phyloP scores from a whole-genome alignment of 2,113 vertebrate species.

The Carassius carassius region DNA sequence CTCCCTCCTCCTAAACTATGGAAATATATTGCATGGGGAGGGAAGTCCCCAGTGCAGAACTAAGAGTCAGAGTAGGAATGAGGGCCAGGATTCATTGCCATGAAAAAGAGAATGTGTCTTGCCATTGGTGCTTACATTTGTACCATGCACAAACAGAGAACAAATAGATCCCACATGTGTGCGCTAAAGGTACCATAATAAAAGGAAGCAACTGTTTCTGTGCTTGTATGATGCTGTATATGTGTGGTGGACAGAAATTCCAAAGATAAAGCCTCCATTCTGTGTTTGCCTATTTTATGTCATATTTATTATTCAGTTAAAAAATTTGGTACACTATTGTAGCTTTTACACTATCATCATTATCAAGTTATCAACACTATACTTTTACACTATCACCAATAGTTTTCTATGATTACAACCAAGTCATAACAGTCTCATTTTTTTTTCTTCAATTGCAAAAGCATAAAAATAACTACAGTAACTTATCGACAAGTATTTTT shows the following conservation, averaged over 20 bases:
- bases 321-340: background rate
- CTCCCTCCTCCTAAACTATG: slow-evolving; percentile 17
- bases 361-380: background rate
- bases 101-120: slow-evolving; percentile 47
- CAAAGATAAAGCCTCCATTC: background rate
- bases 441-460: background rate
- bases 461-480: background rate
- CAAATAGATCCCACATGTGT: slow-evolving; percentile 40
- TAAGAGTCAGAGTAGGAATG: background rate
- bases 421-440: background rate
- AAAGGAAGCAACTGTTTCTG: slow-evolving; percentile 9
- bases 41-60: background rate
- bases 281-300: background rate
- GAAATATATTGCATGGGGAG: slow-evolving; percentile 26
- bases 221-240: background rate
- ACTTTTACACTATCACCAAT: background rate
- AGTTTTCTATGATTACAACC: background rate
- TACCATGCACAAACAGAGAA: slow-evolving; percentile 1
- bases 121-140: slow-evolving; percentile 43
- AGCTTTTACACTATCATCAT: background rate
- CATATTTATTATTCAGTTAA: background rate
- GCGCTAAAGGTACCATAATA: background rate
- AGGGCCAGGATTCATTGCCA: slow-evolving; percentile 49
- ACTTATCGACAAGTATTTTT: background rate
- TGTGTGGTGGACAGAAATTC: background rate